A percentile compares a stretch with the other conserved stretches of the same genome.
phyloP scores from a whole-genome alignment of 2,888 invertebrate species.

The Nemotelus pantherinus region DNA sequence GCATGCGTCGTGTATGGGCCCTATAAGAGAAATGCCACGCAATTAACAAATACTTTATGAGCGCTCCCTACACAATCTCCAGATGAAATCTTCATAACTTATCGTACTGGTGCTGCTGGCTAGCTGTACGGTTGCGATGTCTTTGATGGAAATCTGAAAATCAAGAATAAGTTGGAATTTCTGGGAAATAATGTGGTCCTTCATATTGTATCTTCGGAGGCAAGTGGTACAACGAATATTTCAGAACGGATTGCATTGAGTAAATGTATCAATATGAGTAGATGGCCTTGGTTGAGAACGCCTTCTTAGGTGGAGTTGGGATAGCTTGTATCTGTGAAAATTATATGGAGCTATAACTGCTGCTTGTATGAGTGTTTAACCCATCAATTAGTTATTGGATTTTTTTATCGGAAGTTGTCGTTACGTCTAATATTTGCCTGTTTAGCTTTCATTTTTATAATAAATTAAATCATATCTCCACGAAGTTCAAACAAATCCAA shows the following conservation, averaged over 20 bases:
- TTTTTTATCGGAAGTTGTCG: too few relatives aligned
- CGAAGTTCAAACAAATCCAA: too few relatives aligned
- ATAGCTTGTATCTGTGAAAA: background rate
- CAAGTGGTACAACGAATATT: constrained; percentile 2
- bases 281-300: background rate
- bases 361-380: too few relatives aligned
- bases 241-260: too few relatives aligned
- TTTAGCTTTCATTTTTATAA: too few relatives aligned
- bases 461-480: too few relatives aligned
- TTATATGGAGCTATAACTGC: too few relatives aligned
- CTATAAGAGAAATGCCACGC: constrained; percentile 54
- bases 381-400: too few relatives aligned
- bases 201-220: background rate
- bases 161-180: constrained; percentile 22
- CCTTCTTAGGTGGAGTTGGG: background rate
- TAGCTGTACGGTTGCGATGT: background rate
- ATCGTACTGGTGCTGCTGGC: background rate
- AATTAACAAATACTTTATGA: constrained; percentile 55
- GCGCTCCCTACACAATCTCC: constrained; percentile 46
- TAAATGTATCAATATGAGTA: too few relatives aligned
- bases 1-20: too few relatives aligned
- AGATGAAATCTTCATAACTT: constrained; percentile 43
- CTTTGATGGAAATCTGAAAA: constrained; percentile 13
- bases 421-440: too few relatives aligned
- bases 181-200: constrained; percentile 39